Evolutionary conservation across 2,797 vertebrate species (phyloP), one percentile per base, ranked within the genome.

Genomic region (Amblyopsis hoosieri): DNA sequence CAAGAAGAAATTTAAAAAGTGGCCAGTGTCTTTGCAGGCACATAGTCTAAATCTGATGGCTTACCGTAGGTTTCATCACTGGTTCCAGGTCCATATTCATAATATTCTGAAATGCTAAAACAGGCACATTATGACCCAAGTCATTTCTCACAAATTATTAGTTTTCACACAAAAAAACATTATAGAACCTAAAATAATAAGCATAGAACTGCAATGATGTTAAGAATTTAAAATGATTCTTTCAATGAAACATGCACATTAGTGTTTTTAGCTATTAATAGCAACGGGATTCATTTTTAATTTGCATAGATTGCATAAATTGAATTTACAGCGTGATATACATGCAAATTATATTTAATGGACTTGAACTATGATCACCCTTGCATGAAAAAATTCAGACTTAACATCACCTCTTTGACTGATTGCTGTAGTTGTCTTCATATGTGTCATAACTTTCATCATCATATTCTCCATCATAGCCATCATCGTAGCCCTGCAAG

Each of bases 51-150:
- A 52, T 15, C 19, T 11, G 9, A 19, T 15, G 50, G 14, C 50
- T 95, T 94, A 99, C 98, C 96, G 48, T 99, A 99, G 85, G 93
- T 86, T 67, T 98, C 97, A 74, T 99, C 96, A 51, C 85, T 95
- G 85, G 92, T 92, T 86, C 94, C 92, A 0, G 96, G 96, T 89
- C 94, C 91, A 0, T 98, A 99, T 85, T 98, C 95, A 70, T 98
- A 98, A 93, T 97, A 99, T 73, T 98, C 97, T 85, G 96, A 95
- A 86, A 94, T 89, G 70, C 98, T 99, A 87, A 64, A 94, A 90
- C 7, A 80, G 49, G 81, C 42, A 73, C 45, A 66, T 47, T 0
- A 7, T 33, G 65, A 57, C 23, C 23, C 23, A 78, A 13, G 60
- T 57, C 0, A 67, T 10, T 33, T n/a, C 45, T 47, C n/a, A 5